Percentiles rank a stretch among this genome's conserved stretches.
Evolutionary conservation across 2,113 vertebrate species (phyloP).

Genomic region (Chloropsis hardwickii): DNA sequence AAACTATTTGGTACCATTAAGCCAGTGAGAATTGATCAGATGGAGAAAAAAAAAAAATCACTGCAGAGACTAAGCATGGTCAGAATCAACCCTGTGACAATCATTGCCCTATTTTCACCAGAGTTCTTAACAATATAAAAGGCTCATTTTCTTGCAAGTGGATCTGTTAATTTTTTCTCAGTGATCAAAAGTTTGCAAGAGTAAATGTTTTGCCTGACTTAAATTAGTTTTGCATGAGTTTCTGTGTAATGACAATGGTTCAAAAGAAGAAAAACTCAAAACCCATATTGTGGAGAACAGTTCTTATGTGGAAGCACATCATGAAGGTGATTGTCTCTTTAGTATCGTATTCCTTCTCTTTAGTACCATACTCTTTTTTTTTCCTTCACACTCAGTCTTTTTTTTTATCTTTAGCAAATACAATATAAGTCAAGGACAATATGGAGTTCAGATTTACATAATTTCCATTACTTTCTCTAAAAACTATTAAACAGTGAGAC

Average conservation of each 20-base stretch:
- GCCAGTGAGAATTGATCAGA: neutral
- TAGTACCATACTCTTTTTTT: neutral
- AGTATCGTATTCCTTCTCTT: neutral
- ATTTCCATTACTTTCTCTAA: conserved; percentile 25
- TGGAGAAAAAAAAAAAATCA: neutral
- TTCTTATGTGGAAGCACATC: neutral
- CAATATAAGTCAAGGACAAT: neutral
- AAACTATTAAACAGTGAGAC: conserved; percentile 1
- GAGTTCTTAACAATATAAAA: neutral
- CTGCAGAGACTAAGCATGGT: neutral
- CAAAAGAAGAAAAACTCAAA: neutral
- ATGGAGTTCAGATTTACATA: conserved; percentile 14
- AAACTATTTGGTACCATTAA: neutral
- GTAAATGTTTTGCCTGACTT: neutral
- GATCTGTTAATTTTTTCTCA: neutral
- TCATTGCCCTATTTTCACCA: neutral
- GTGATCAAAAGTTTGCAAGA: neutral
- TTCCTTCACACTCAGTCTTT: neutral
- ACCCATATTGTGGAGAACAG: neutral
- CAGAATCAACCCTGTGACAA: neutral
- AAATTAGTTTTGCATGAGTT: neutral
- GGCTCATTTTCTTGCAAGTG: neutral
- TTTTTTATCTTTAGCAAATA: neutral
- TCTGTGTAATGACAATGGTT: neutral
- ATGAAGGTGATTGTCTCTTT: neutral